Evolutionary conservation across 2,113 vertebrate species (phyloP), one percentile per base, ranked within the genome.

Genomic region (Phasianus colchicus): DNA sequence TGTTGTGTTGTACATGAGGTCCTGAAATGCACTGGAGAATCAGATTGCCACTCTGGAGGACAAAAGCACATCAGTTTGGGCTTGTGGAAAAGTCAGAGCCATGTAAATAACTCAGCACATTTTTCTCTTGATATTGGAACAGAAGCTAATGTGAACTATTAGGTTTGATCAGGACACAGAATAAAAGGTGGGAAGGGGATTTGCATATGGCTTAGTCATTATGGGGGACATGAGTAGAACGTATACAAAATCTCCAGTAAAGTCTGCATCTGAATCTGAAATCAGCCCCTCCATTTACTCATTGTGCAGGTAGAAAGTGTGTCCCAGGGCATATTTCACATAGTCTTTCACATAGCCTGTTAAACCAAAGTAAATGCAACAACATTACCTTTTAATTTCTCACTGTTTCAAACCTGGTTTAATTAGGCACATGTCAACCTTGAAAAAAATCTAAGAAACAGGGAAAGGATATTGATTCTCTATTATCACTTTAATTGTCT

Each of bases 401-500:
- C 58, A 64, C 84, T 85, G 84, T 89, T 93, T 80, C 88, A 88
- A 96, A 84, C 22, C 55, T 58, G 73, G 65, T 96, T 97, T 97
- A 97, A 97, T 97, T 97, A 96, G 94, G 89, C 77, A 87, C 58
- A 93, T 30, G 3, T 3, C 57, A 96, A 91, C 93, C 92, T 92
- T 97, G 86, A 84, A 96, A 97, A 97, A 97, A 96, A 94, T 67
- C 57, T 93, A 94, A 96, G 91, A 96, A 97, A 93, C 76, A 89
- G 70, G 83, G 57, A 97, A 96, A 83, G 63, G 45, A 95, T 96
- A 97, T 95, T 96, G 89, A 97, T 97, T 97, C 91, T 95, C 97
- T 97, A 96, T 98, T 97, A 95, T 94, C 88, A 63, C 91, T 92
- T 97, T 97, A 96, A 95, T 95, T 97, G 94, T 96, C 76, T 77